Base-by-base conservation (phyloP, 2,797 vertebrate species). In the Clarias pachynema region DNA sequence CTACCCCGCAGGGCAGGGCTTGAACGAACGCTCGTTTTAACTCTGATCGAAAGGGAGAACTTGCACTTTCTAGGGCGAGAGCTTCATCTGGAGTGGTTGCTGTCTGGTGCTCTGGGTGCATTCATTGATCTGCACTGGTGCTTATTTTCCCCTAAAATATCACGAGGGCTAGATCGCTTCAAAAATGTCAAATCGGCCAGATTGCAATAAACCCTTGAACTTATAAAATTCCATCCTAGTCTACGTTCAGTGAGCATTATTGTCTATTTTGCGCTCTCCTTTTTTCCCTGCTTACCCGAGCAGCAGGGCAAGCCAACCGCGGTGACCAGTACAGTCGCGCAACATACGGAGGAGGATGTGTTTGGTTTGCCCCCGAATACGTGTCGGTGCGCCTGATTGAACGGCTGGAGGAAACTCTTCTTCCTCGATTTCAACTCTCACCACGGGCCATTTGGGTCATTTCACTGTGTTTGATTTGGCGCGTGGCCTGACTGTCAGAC, bases 121-220 rank as follows among this genome's bases (percentile, higher is more conserved):
- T 69, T 40, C 44, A 9, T 31, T 34, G 24, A 73, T 62, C 79
- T 62, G 53, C 63, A 14, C 34, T 82, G 65, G 74, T 31, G 44
- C 80, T 74, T 59, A 66, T 70, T 78, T 77, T n/a, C 37, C 14
- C 53, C n/a, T 57, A 79, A 88, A 83, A 87, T 74, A 84, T 79
- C 5, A n/a, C 57, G 31, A 83, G 81, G 63, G 72, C 70, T 85
- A 80, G 80, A 87, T 89, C 82, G 82, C 87, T 87, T 82, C 53
- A 89, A 68, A 88, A 88, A 89, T 88, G 87, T 88, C 89, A 89
- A 73, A 86, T 86, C 84, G 37, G 34, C 84, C 78, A 79, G 73
- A 85, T 89, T 84, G 86, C 73, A 89, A 87, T 89, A 89, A 73
- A 86, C 86, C 87, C 53, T 26, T 81, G 84, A 89, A 86, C 89